These are phyloP conservation scores for Onthophagus sagittarius DNA, from an alignment of 2,888 invertebrate species.

Conservation along the genomic window DNA sequence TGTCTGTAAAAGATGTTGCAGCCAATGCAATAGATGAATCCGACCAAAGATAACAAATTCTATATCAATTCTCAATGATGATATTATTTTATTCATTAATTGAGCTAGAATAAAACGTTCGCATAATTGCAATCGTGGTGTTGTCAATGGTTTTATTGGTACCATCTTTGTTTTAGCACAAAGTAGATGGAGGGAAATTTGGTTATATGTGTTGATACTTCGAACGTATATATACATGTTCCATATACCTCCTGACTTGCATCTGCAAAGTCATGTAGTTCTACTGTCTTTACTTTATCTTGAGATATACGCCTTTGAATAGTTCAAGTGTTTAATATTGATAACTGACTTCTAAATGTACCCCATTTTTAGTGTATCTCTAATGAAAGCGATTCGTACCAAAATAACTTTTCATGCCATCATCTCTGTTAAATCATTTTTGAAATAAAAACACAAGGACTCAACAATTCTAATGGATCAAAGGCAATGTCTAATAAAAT, in stretches of 20 bases:
- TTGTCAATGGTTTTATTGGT: conserved; percentile 8
- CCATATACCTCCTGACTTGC: conserved; percentile 5
- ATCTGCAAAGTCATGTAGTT: too few species aligned
- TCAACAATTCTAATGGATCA: conserved; percentile 18
- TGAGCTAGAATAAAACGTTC: neutral
- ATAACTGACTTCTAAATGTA: conserved; percentile 8
- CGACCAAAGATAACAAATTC: too few species aligned
- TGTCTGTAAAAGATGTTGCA: conserved; percentile 12
- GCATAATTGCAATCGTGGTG: conserved; percentile 7
- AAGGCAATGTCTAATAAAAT: too few species aligned
- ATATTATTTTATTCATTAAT: neutral
- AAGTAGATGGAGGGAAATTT: neutral
- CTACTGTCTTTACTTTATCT: too few species aligned
- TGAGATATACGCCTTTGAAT: conserved; percentile 19
- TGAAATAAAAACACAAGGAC: too few species aligned
- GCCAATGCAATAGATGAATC: conserved; percentile 18
- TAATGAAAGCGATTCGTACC: conserved; percentile 20
- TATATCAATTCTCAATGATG: conserved; percentile 9
- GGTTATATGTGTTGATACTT: neutral
- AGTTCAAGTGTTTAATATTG: conserved; percentile 9
- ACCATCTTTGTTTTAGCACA: conserved; percentile 4
- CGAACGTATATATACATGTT: neutral
- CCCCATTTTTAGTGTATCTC: conserved; percentile 14
- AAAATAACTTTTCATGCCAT: conserved; percentile 19
- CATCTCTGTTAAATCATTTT: too few species aligned